Evolutionary conservation across 2,113 vertebrate species (phyloP), one percentile per base, ranked within the genome.

Genomic region (Dicrurus megarhynchus): DNA sequence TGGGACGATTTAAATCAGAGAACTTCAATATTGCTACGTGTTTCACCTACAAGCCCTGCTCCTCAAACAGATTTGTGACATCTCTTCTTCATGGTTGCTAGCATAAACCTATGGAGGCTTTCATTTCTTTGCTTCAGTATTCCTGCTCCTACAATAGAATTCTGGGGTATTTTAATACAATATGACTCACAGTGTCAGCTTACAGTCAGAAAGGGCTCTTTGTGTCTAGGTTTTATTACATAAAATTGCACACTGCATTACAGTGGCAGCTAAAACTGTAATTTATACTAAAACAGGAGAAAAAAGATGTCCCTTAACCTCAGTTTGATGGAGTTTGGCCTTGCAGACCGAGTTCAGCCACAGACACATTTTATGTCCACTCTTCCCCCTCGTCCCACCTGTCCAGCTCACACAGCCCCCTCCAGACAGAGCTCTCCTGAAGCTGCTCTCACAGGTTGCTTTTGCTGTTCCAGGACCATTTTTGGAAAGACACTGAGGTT

Each of bases 361-460:
- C 13, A 21, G 52, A 13, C 53, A 53, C 28, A 7, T 44, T 64
- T 49, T 4, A 20, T 6, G 32, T 0, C 1, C 30, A 13, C 32
- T 9, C n/a, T 35, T 12, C 3, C 28, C 21, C 32, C 39, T 23
- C 0, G 0, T 9, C 42, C 41, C 8, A 4, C 19, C 70, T 20
- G 61, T 0, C 15, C 73, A 35, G 68, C 39, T n/a, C 52, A 18
- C 24, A 10, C 42, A 39, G 49, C 68, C 70, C 53, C 33, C 6
- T 0, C 11, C 59, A 27, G 18, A 14, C 50, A 50, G 47, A 13
- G 33, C 39, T 53, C 46, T 6, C 11, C 64, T 8, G 7, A 46
- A 61, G 55, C 37, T 73, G 73, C 61, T 86, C 57, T 14, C n/a
- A 47, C 22, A 50, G 7, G 13, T 7, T 13, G 13, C 18, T 56